Evolutionary conservation across 1,140 invertebrate genomes (phyloP), one percentile per base, ranked within the genome.

Genomic region (Homarus americanus): DNA sequence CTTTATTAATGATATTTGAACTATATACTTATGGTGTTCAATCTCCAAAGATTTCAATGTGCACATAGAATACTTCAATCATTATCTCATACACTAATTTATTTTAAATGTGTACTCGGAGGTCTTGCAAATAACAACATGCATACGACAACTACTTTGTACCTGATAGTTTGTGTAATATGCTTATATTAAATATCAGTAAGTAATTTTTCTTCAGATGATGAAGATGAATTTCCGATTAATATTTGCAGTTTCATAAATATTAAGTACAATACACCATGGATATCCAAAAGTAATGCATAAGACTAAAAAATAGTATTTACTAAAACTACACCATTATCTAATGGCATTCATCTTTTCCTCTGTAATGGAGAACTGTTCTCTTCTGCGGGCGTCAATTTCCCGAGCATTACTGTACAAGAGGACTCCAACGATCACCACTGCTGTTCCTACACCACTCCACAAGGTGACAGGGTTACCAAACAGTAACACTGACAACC

Each of bases 401-500:
- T 88, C 85, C 34, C 91, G 82, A 36, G 96, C 96, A 94, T 96
- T 96, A 93, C 97, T 97, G 94, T 98, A 98, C 17, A 97, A 93
- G 38, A 97, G 94, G 69, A 98, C 97, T 73, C 97, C 97, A 15
- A 96, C 93, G 93, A 97, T 97, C 28, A 98, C 97, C 53, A 96
- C 95, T 41, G 95, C 94, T 1, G 97, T 97, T 58, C 97, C 97
- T 40, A 97, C 93, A 34, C 96, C 97, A 94, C 97, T 97, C 10
- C 97, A 94, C 87, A 96, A 94, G 69, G 97, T 97, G 87, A 98
- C 96, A 75, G 96, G 95, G 94, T 98, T 98, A 79, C 96, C 96
- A 94, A 97, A 98, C 93, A 97, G 94, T 80, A 97, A 94, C 80
- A 97, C 96, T 63, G 97, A 97, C 73, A 97, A 94, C 97, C 97